Percentiles rank a stretch among this genome's conserved stretches.
These are phyloP conservation scores for Threskiornis aethiopicus DNA, from an alignment of 2,797 vertebrate species.

Conservation along the genomic window DNA sequence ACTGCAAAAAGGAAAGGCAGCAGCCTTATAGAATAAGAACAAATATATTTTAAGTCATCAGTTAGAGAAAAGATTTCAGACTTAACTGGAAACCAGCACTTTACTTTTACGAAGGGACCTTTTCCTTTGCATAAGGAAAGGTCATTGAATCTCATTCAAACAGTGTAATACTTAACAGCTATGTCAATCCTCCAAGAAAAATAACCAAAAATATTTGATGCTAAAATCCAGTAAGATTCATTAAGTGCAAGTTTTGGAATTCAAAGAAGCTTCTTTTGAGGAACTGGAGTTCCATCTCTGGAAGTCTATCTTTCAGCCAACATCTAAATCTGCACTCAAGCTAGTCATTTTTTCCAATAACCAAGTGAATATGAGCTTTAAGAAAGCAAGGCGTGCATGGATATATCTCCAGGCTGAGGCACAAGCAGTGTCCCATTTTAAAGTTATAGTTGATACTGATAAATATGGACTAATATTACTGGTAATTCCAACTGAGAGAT, in stretches of 20 bases:
- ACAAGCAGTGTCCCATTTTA: background rate
- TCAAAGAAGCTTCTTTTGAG: background rate
- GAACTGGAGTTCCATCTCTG: background rate
- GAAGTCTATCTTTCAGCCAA: background rate
- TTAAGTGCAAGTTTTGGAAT: slow-evolving; percentile 23
- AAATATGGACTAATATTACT: background rate
- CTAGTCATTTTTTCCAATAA: background rate
- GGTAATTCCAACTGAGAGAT: background rate
- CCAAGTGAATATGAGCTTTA: background rate
- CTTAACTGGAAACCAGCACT: background rate
- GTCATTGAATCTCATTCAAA: background rate
- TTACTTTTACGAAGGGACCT: background rate
- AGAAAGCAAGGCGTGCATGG: fast-evolving
- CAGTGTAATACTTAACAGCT: background rate
- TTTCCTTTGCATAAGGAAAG: background rate
- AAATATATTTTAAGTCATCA: background rate
- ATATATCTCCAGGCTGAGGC: background rate
- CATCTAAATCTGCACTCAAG: background rate
- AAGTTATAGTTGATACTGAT: background rate
- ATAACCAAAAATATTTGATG: background rate
- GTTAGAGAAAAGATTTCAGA: background rate
- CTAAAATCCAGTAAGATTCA: background rate
- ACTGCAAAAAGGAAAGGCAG: background rate
- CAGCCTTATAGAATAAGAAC: background rate
- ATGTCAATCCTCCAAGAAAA: background rate